Base-by-base conservation (phyloP, 2,797 vertebrate species). In the Sebastes oblongus region DNA sequence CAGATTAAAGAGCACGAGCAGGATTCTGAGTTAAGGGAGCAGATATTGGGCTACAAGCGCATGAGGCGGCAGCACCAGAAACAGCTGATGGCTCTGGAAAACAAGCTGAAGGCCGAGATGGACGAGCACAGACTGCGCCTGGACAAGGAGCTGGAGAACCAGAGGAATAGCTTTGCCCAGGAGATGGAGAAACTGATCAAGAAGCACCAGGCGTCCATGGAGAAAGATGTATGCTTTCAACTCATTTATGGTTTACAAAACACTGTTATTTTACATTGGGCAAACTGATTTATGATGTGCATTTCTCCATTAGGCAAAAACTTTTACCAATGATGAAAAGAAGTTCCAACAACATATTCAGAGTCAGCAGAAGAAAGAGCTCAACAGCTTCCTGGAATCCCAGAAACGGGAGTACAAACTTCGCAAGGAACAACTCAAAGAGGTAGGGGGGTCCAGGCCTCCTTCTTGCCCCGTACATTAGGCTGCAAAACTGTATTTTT, bases 31-130 rank as follows among this genome's bases (percentile, higher is more conserved):
- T 96, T 99, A 80, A 96, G 98, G 75, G 98, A 99, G 90, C 98
- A 99, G 92, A 99, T 99, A 95, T 96, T 98, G 77, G 98, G 98
- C 80, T 99, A 99, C 90, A 99, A 99, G 90, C 97, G 98, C 84
- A 99, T 99, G 98, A 96, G 98, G 73, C 93, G 98, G 85, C 98
- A 99, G 91, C 98, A 99, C 94, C 98, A 99, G 95, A 99, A 99
- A 84, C 98, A 99, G 75, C 95, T 99, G 85, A 96, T 99, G 97
- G 98, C 98, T 11, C 95, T 99, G 73, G 98, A 99, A 93, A 99
- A 99, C 95, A 99, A 99, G 90, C 95, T 99, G 77, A 99, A 99
- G 93, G 96, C 97, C 3, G 98, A 99, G 93, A 98, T 99, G 97
- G 98, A 99, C 1, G 98, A 99, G 90, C 98, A 99, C 90, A 96